Evolutionary conservation across 2,888 invertebrate species (phyloP), one percentile per base, ranked within the genome.

Genomic region (Pyrrhia umbra): DNA sequence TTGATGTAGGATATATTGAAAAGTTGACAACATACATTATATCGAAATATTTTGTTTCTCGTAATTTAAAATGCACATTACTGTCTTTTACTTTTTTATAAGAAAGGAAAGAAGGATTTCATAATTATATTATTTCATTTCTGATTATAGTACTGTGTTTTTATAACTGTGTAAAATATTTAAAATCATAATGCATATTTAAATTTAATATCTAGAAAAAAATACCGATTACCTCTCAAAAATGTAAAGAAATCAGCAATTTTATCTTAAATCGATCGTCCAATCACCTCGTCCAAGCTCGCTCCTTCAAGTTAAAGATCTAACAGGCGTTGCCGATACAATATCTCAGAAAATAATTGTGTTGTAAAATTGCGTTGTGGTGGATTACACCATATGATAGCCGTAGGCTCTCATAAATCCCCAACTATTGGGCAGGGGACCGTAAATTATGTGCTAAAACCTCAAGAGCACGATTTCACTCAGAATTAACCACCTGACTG

Each of bases 401-500:
- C 80, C 71, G 67, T 56, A 55, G 73, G 82, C 65, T 47, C 43
- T 23, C 43, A 79, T 83, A 83, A 82, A 83, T 83, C 72, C 52
- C 64, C 58, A 63, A 69, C 57, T 81, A 80, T 77, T 80, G 74
- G 79, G 81, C 76, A 81, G 71, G 75, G 73, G 65, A 68, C 78
- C 56, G 77, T 81, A 77, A 81, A 81, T 83, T 80, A 81, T 69
- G 76, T 71, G 82, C 75, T 79, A 75, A 83, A 82, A 77, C 80
- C 69, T 74, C 61, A 64, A 64, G 61, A 6, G 76, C 81, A 80
- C 81, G 82, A 82, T 75, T 80, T 76, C 72, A 80, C 77, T 77
- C 58, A 68, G 69, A 70, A 64, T 80, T 70, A 75, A 65, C 68
- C 75, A 68, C 67, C 66, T 75, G 75, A 71, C 51, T 63, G 59